Evolutionary conservation across 2,113 vertebrate genomes (phyloP).

Genomic region (Bufo bufo): DNA sequence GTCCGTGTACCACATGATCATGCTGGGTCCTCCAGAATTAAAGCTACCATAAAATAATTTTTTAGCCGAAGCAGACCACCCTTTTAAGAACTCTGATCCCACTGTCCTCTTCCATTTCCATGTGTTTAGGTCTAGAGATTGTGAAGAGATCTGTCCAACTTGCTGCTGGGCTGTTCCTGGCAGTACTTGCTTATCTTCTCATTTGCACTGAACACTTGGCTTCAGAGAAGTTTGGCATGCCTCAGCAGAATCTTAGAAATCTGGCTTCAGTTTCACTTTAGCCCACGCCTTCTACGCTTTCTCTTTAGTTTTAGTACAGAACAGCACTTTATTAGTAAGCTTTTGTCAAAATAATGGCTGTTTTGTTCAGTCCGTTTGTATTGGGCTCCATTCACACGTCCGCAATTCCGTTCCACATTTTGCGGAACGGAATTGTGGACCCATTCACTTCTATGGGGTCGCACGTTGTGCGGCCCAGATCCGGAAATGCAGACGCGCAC

Average conservation of each 20-base stretch:
- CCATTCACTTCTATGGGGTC: too few species aligned
- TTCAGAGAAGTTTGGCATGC: conserved; percentile 8
- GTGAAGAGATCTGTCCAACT: background rate
- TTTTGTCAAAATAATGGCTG: background rate
- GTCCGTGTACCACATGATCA: background rate
- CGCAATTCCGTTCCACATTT: too few species aligned
- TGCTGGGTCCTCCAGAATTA: too few species aligned
- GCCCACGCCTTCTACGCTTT: background rate
- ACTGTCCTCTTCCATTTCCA: background rate
- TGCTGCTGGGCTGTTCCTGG: background rate
- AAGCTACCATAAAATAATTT: too few species aligned
- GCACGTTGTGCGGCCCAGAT: too few species aligned
- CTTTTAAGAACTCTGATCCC: background rate
- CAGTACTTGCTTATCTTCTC: background rate
- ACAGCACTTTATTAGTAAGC: background rate
- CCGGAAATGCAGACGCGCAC: too few species aligned
- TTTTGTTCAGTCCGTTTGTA: background rate
- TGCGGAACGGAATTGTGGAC: too few species aligned
- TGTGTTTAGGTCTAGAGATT: background rate
- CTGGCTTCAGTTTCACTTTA: conserved; percentile 7
- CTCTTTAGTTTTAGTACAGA: background rate
- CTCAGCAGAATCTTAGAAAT: background rate
- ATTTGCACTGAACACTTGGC: conserved; percentile 1
- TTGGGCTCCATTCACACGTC: too few species aligned
- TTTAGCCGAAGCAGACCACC: too few species aligned